Percentiles rank a stretch among this genome's conserved stretches.
phyloP scores from a whole-genome alignment of 2,797 vertebrate species.

The Sylvia borin region DNA sequence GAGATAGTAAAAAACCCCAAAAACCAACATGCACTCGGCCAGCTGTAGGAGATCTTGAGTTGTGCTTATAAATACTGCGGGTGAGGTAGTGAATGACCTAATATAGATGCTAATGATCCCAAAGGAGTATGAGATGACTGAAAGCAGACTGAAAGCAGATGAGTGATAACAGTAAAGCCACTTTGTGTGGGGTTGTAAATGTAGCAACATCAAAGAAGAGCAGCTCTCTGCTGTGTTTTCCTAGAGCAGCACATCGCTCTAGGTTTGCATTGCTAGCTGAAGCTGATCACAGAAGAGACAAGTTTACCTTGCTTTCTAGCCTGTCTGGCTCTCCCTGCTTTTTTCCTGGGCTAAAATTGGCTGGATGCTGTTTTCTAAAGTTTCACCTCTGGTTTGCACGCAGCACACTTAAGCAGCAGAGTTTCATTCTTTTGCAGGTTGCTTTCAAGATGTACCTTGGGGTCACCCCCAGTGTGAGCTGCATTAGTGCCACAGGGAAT shows the following conservation, averaged over 20 bases:
- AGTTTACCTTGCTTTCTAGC: background rate
- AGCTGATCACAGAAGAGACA: background rate
- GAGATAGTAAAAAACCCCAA: no score
- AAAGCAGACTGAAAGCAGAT: background rate
- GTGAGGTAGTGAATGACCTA: background rate
- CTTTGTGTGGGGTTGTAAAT: background rate
- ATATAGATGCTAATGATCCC: background rate
- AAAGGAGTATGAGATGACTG: background rate
- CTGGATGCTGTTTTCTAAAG: background rate
- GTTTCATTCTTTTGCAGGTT: constrained; percentile 63
- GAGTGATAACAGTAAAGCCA: background rate
- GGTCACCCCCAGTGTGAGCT: constrained; percentile 74
- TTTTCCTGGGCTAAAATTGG: background rate
- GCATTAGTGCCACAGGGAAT: constrained; percentile 70
- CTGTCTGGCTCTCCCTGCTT: background rate
- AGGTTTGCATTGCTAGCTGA: background rate
- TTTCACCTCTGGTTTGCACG: background rate
- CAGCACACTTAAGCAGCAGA: background rate
- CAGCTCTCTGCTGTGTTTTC: background rate
- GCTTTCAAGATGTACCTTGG: constrained; percentile 84
- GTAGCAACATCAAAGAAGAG: background rate
- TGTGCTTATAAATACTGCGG: background rate
- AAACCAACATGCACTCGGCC: background rate
- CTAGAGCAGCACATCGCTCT: background rate
- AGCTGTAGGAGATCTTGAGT: background rate